A percentile compares a stretch with the other conserved stretches of the same genome.
Conservation (phyloP, 2,888 invertebrate genomes). For the Melanophora roralis region DNA sequence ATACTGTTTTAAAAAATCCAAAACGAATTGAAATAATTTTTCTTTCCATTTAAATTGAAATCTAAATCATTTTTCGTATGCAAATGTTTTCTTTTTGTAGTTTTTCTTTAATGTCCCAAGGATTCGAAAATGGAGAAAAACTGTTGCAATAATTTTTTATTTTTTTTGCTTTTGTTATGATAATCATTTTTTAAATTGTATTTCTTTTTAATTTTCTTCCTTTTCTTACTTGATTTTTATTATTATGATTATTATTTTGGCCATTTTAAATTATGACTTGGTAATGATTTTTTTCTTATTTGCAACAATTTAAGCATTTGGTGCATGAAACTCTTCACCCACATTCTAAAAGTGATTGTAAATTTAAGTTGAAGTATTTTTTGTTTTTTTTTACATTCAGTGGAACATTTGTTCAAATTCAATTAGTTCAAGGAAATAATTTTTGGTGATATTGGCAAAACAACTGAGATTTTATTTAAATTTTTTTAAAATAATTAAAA, state of each 20-base stretch:
- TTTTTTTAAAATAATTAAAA: not conserved
- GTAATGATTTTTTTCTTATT: slow-evolving; percentile 41
- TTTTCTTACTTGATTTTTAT: slow-evolving; percentile 8
- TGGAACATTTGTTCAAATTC: not conserved
- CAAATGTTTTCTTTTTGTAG: slow-evolving; percentile 47
- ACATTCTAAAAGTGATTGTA: slow-evolving; percentile 58
- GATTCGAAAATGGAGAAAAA: slow-evolving; percentile 30
- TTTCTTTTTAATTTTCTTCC: not conserved
- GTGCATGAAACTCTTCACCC: slow-evolving; percentile 45
- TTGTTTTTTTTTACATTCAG: not conserved
- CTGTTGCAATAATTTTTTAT: not conserved
- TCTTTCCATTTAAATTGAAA: slow-evolving; percentile 50
- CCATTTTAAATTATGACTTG: slow-evolving; percentile 57
- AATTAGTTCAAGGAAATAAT: not conserved
- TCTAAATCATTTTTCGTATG: slow-evolving; percentile 55
- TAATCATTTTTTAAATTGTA: slow-evolving; percentile 14
- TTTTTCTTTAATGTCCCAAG: slow-evolving; percentile 23
- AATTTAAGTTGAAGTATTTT: slow-evolving; percentile 9
- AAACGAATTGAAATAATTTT: slow-evolving; percentile 46
- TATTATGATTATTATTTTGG: slow-evolving; percentile 43
- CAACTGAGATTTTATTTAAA: not conserved
- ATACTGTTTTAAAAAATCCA: slow-evolving; percentile 31
- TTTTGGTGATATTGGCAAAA: not conserved
- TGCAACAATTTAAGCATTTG: slow-evolving; percentile 4
- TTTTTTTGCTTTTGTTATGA: no score